These are phyloP conservation scores for Drosophila lutescens DNA, from an alignment of 2,888 invertebrate genomes.

Conservation along the genomic window DNA sequence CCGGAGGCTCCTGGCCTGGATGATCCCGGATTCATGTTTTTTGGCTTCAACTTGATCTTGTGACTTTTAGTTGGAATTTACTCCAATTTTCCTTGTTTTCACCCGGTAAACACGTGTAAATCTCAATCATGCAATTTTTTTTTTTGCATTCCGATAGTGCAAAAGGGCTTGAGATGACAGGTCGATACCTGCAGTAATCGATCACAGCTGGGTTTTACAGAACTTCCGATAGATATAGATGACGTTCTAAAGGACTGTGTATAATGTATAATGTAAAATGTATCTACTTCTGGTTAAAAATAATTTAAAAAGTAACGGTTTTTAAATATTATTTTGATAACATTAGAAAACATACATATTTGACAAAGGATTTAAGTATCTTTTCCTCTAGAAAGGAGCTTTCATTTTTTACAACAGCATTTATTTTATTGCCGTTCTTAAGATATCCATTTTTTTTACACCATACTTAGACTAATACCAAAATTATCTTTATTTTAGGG, in stretches of 20 bases:
- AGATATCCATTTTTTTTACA: not conserved
- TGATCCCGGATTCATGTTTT: not conserved
- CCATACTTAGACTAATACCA: not conserved
- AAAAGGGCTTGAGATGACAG: not conserved
- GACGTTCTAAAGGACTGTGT: not conserved
- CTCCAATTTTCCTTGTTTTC: not conserved
- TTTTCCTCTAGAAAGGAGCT: too few relatives aligned
- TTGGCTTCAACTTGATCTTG: not conserved
- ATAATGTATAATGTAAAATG: too few relatives aligned
- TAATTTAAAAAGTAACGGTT: too few relatives aligned
- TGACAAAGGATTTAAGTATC: too few relatives aligned
- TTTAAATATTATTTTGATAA: too few relatives aligned
- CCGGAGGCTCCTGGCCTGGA: not conserved
- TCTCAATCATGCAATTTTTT: slow-evolving; percentile 1
- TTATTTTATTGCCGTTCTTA: too few relatives aligned
- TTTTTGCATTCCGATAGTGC: not conserved
- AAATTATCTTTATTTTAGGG: slow-evolving; percentile 84
- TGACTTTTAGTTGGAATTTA: not conserved
- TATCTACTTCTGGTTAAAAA: too few relatives aligned
- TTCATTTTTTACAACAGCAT: too few relatives aligned
- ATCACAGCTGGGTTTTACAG: not conserved
- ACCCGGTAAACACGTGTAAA: not conserved
- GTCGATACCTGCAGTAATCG: not conserved
- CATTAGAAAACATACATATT: too few relatives aligned
- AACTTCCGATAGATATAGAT: not conserved